Evolutionary conservation across 2,113 vertebrate species (phyloP).

Genomic region (Natator depressus): DNA sequence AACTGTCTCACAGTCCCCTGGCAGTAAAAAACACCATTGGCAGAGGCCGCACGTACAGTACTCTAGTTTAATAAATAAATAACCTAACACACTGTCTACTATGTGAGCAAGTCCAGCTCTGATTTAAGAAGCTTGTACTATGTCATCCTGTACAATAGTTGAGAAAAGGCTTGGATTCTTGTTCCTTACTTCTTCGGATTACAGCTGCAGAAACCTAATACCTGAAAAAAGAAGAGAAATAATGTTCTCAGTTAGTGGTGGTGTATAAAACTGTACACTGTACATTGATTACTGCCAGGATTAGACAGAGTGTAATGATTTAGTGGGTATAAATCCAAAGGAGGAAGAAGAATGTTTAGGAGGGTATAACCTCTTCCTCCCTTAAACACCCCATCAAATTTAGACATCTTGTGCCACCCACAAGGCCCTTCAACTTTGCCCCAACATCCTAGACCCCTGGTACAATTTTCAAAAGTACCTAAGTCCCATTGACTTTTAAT

Average conservation of each 20-base stretch:
- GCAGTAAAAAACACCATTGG: conserved; percentile 77
- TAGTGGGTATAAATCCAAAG: fast-evolving
- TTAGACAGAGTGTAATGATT: fast-evolving
- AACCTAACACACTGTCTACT: conserved; percentile 81
- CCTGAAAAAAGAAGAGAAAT: conserved; percentile 72
- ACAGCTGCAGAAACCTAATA: conserved; percentile 83
- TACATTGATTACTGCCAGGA: fast-evolving
- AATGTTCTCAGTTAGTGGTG: fast-evolving
- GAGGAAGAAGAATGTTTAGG: fast-evolving
- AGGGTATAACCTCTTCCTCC: fast-evolving
- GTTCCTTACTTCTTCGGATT: conserved; percentile 54
- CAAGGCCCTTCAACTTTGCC: not conserved
- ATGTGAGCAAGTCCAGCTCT: conserved; percentile 78
- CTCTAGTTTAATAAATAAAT: conserved; percentile 94
- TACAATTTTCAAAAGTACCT: not conserved
- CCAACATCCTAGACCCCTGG: not conserved
- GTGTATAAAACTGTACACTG: fast-evolving
- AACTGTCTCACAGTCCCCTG: conserved; percentile 49
- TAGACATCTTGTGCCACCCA: not conserved
- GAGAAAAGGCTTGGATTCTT: conserved; percentile 74
- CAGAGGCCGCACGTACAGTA: conserved; percentile 78
- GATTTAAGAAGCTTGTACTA: conserved; percentile 75
- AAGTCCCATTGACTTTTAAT: fast-evolving
- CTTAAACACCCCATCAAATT: fast-evolving
- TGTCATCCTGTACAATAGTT: conserved; percentile 78